Evolutionary conservation across 2,888 invertebrate species (phyloP).

Genomic region (Liodrosophila aerea): DNA sequence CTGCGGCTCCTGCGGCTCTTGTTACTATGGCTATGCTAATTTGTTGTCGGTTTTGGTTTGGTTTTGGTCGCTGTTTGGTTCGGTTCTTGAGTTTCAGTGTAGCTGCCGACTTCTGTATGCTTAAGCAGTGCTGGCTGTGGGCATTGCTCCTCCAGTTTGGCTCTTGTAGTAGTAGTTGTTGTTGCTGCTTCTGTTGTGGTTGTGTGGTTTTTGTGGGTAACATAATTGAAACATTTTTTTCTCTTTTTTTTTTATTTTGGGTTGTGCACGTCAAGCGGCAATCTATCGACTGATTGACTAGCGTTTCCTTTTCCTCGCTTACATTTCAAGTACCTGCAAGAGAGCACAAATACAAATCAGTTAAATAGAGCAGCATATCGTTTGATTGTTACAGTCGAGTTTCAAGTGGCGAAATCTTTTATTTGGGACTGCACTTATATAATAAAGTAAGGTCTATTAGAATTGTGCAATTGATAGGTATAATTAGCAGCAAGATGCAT

Average conservation of each 20-base stretch:
- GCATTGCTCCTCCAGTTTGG: conserved; percentile 33
- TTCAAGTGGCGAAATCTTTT: no score
- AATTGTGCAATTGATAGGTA: no score
- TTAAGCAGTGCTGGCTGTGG: conserved; percentile 40
- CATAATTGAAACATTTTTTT: conserved; percentile 71
- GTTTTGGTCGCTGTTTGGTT: conserved; percentile 53
- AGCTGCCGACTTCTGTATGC: conserved; percentile 25
- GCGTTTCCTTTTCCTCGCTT: conserved; percentile 36
- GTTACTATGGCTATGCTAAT: conserved; percentile 60
- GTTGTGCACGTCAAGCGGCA: conserved; percentile 51
- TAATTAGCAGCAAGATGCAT: no score
- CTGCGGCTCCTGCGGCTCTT: background rate
- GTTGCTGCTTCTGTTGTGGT: conserved; percentile 29
- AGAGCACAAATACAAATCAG: background rate
- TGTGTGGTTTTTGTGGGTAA: conserved; percentile 49
- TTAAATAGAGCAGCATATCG: background rate
- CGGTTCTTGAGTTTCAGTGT: conserved; percentile 47
- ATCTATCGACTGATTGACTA: conserved; percentile 54
- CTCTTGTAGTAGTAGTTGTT: conserved; percentile 21
- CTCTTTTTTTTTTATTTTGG: conserved; percentile 5
- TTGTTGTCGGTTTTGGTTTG: conserved; percentile 61
- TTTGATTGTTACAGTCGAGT: background rate
- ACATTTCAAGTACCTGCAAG: conserved; percentile 49
- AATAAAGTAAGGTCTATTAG: no score
- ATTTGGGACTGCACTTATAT: no score